phyloP scores from a whole-genome alignment of 2,113 vertebrate genomes.

The Vulpes ferrilata region DNA sequence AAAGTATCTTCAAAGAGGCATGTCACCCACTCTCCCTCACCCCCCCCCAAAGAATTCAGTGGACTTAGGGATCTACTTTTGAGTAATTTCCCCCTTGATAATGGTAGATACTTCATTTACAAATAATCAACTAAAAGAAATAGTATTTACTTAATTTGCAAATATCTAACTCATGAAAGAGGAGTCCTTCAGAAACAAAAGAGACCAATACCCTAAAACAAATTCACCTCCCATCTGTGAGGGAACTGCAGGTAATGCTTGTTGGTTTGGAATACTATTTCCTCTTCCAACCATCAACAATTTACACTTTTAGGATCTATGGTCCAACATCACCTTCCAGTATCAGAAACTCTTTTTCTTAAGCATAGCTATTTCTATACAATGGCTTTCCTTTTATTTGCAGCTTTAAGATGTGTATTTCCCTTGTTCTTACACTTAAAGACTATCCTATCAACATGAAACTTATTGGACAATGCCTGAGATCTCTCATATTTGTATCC shows the following conservation, averaged over 20 bases:
- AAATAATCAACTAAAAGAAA: background rate
- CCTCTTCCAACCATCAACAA: background rate
- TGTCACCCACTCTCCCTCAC: background rate
- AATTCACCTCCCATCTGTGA: background rate
- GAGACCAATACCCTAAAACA: background rate
- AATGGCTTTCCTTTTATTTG: background rate
- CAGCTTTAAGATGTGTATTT: background rate
- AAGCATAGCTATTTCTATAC: background rate
- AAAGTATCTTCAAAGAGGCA: background rate
- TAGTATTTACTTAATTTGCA: background rate
- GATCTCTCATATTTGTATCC: background rate
- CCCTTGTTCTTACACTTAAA: background rate
- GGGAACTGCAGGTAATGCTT: background rate
- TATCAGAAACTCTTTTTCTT: background rate
- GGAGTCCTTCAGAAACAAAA: background rate
- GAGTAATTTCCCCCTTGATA: background rate
- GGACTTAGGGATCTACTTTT: background rate
- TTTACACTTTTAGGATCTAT: background rate
- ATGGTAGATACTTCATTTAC: background rate
- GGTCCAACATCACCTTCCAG: background rate
- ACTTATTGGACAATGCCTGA: background rate
- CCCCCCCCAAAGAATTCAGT: background rate
- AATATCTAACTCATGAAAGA: constrained; percentile 6
- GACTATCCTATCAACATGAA: background rate
- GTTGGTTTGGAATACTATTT: background rate